Evolutionary conservation across 2,113 vertebrate genomes (phyloP).

Genomic region (Engystomops pustulosus): DNA sequence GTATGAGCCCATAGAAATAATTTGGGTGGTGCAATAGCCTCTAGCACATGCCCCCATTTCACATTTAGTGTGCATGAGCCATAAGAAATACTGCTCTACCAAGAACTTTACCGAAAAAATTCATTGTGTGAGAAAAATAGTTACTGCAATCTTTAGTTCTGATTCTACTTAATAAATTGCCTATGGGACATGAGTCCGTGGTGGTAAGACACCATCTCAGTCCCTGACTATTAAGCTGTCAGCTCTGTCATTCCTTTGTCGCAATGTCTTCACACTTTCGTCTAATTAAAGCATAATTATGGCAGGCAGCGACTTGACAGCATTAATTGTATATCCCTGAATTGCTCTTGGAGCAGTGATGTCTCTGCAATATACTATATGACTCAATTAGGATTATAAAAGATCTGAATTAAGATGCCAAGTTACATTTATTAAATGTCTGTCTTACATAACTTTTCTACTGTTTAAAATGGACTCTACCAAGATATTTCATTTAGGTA

Average conservation of each 20-base stretch:
- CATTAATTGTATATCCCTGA: constrained; percentile 33
- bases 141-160: neutral
- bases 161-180: neutral
- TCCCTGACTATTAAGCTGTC: constrained; percentile 44
- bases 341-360: constrained; percentile 17
- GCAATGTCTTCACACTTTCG: constrained; percentile 18
- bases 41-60: no score
- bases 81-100: neutral
- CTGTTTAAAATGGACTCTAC: neutral
- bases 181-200: constrained; percentile 2
- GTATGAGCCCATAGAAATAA: no score
- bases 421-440: neutral
- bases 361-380: neutral
- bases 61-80: no score
- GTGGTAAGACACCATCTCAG: constrained; percentile 16
- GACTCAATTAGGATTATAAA: neutral
- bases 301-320: constrained; percentile 43
- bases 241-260: constrained; percentile 13
- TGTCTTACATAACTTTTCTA: neutral
- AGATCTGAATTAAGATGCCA: neutral
- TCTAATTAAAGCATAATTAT: constrained; percentile 47
- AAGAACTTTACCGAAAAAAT: neutral
- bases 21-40: no score
- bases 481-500: no score
- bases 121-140: neutral